These are phyloP conservation scores for Falco biarmicus DNA, from an alignment of 2,797 vertebrate genomes.

Conservation along the genomic window DNA sequence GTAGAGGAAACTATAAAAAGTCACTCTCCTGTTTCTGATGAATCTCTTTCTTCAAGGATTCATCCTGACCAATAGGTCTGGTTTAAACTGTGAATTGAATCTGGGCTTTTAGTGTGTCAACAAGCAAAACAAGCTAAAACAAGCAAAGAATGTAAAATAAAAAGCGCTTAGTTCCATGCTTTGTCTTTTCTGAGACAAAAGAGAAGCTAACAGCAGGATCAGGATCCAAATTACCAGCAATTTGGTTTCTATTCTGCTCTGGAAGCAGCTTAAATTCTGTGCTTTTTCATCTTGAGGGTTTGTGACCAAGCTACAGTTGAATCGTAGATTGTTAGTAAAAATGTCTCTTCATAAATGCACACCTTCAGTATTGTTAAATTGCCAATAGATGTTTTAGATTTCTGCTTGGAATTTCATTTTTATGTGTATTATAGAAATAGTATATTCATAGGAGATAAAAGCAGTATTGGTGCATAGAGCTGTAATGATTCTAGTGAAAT, in stretches of 20 bases:
- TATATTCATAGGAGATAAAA: slow-evolving; percentile 17
- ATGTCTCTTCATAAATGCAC: slow-evolving; percentile 21
- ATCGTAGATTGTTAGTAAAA: not conserved
- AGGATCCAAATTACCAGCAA: not conserved
- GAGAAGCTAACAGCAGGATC: not conserved
- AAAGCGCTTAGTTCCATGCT: not conserved
- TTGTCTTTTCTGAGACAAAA: not conserved
- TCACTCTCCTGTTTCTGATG: not conserved
- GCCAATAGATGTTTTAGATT: not conserved
- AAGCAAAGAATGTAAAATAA: not conserved
- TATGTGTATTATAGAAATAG: slow-evolving; percentile 1
- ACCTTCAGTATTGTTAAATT: slow-evolving; percentile 22
- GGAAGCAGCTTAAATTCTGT: not conserved
- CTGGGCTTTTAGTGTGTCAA: not conserved
- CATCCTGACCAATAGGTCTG: not conserved
- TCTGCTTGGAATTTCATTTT: not conserved
- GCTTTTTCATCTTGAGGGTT: not conserved
- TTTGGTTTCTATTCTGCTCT: not conserved
- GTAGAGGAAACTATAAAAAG: not conserved
- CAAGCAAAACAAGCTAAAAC: too few relatives aligned
- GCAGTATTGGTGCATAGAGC: not conserved
- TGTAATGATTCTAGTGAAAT: slow-evolving; percentile 25
- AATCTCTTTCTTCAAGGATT: not conserved
- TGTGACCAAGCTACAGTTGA: not conserved
- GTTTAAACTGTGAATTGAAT: not conserved